phyloP scores from a whole-genome alignment of 2,888 invertebrate genomes.

The Elegia similella region DNA sequence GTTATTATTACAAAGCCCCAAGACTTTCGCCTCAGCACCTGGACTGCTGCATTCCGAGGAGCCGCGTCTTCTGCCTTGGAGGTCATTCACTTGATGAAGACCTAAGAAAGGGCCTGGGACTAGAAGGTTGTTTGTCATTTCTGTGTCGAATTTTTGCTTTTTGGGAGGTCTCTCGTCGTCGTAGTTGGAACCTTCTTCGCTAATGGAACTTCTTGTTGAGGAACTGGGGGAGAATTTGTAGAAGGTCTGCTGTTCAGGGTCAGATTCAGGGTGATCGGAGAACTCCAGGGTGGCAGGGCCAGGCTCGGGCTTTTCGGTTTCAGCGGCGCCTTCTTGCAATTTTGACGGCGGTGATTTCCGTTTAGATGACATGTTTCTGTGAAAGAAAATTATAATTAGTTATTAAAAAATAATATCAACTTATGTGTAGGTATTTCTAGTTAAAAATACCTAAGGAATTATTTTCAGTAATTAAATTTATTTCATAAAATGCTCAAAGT shows the following conservation, averaged over 20 bases:
- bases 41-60: slow-evolving; percentile 89
- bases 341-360: slow-evolving; percentile 97
- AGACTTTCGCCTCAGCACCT: slow-evolving; percentile 84
- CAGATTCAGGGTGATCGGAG: slow-evolving; percentile 66
- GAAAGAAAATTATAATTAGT: slow-evolving; percentile 59
- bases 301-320: slow-evolving; percentile 72
- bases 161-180: slow-evolving; percentile 83
- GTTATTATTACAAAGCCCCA: slow-evolving; percentile 84
- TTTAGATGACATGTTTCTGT: slow-evolving; percentile 97
- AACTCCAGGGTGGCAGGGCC: slow-evolving; percentile 78
- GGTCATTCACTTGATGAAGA: slow-evolving; percentile 81
- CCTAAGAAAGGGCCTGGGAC: slow-evolving; percentile 77
- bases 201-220: slow-evolving; percentile 71
- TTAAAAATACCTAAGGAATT: too few relatives aligned
- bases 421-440: too few relatives aligned
- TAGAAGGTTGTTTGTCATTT: slow-evolving; percentile 83
- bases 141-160: slow-evolving; percentile 83
- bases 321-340: slow-evolving; percentile 88
- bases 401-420: neutral
- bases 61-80: slow-evolving; percentile 70
- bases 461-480: too few relatives aligned
- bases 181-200: slow-evolving; percentile 83
- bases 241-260: slow-evolving; percentile 62
- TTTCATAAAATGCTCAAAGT: too few relatives aligned
- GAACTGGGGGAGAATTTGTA: slow-evolving; percentile 76